phyloP scores from a whole-genome alignment of 2,113 vertebrate genomes.

The Romanogobio albipinnatus region DNA sequence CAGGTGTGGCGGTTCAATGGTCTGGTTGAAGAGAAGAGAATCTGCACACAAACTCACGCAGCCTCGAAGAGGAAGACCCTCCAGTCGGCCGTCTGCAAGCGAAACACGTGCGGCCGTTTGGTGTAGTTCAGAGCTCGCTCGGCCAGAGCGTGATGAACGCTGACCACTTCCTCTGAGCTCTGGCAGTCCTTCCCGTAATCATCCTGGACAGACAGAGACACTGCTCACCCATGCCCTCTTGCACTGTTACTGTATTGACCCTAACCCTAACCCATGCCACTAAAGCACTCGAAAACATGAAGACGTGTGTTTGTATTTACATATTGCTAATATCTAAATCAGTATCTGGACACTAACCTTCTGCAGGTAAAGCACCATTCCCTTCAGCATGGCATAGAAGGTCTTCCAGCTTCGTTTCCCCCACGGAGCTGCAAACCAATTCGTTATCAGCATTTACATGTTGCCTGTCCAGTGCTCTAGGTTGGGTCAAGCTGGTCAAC shows the following conservation, averaged over 20 bases:
- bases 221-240: neutral
- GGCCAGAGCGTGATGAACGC: constrained; percentile 89
- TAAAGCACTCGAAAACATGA: neutral
- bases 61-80: constrained; percentile 91
- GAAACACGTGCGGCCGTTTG: constrained; percentile 88
- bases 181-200: constrained; percentile 73
- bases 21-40: too few relatives aligned
- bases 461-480: neutral
- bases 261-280: neutral
- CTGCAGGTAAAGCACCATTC: constrained; percentile 87
- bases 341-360: constrained; percentile 76
- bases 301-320: neutral
- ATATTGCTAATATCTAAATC: neutral
- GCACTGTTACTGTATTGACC: neutral
- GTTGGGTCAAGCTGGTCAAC: neutral
- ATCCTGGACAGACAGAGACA: constrained; percentile 64
- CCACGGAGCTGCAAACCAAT: constrained; percentile 81
- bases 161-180: constrained; percentile 82
- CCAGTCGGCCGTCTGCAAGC: constrained; percentile 89
- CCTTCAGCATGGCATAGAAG: constrained; percentile 84
- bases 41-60: constrained; percentile 75
- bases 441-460: neutral
- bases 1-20: neutral
- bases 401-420: constrained; percentile 91
- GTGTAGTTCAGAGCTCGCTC: constrained; percentile 83